Evolutionary conservation across 1,140 invertebrate genomes (phyloP), one percentile per base, ranked within the genome.

Genomic region (Drosophila sturtevanti): DNA sequence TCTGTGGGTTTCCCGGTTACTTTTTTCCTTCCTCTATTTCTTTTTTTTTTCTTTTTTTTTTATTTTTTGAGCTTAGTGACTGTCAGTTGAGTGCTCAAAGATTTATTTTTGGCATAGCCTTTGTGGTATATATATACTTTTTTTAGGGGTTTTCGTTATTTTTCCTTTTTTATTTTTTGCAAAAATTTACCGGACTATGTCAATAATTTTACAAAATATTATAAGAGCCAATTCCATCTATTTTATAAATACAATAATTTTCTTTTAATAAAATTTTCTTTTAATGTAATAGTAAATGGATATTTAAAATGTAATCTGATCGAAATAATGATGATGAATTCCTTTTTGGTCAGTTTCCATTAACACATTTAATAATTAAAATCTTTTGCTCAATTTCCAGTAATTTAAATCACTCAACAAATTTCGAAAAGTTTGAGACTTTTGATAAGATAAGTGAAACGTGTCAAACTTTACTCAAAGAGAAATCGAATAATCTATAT

Each of bases 31-130:
- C 2, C 4, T 16, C 4, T 60, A 31, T 22, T 37, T 24, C n/a
- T 11, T 38, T 41, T 16, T 37, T 54, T 38, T 16, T 6, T 61
- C 4, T 16, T 51, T 48, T 51, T 58, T 16, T 16, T 58, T 67
- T 67, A n/a, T n/a, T 38, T 54, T 34, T 41, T 78, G 63, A 60
- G 52, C 58, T 72, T 78, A 63, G 61, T 65, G 73, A 54, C 55
- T 68, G 38, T 41, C 68, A 56, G 66, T 63, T 56, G 56, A 66
- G 65, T 70, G 70, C 61, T 78, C 22, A 59, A 58, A 71, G 79
- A 82, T 81, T 81, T 78, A 78, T 74, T 78, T 74, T 63, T 35
- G 52, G 41, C 78, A 61, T 55, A 52, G 52, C 27, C 77, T 70
- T 67, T 69, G 35, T 71, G 27, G 7, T 41, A 4, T 14, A n/a